A percentile compares a stretch with the other conserved stretches of the same genome.
phyloP scores from a whole-genome alignment of 2,113 vertebrate species.

The Elephantulus edwardii region DNA sequence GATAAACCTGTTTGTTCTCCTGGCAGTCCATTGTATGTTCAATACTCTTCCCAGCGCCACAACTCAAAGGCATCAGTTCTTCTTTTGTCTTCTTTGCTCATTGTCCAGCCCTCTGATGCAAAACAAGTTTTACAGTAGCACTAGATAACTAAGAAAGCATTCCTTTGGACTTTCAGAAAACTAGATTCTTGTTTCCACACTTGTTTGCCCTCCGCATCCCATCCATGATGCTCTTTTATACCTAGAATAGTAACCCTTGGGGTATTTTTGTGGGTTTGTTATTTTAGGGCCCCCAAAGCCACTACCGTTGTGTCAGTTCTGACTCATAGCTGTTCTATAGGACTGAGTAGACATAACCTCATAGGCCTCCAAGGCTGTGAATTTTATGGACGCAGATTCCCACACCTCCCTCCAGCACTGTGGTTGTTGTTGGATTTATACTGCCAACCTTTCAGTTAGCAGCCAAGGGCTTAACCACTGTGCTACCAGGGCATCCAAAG shows the following conservation, averaged over 20 bases:
- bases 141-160: no score
- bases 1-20: no score
- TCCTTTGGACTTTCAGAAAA: neutral
- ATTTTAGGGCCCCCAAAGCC: neutral
- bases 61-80: no score
- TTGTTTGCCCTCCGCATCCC: neutral
- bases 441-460: neutral
- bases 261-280: neutral
- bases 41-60: no score
- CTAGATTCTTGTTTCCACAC: neutral
- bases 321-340: neutral
- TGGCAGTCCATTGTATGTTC: no score
- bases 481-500: neutral
- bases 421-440: neutral
- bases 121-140: no score
- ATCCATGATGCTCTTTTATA: neutral
- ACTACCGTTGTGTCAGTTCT: neutral
- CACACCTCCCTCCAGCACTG: neutral
- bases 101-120: no score
- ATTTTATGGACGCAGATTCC: neutral
- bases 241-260: neutral
- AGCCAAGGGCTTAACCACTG: neutral
- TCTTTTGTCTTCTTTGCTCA: no score
- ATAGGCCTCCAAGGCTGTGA: neutral
- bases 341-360: neutral